Base-by-base conservation (phyloP, 2,797 vertebrate species). In the Darevskia mixta region DNA sequence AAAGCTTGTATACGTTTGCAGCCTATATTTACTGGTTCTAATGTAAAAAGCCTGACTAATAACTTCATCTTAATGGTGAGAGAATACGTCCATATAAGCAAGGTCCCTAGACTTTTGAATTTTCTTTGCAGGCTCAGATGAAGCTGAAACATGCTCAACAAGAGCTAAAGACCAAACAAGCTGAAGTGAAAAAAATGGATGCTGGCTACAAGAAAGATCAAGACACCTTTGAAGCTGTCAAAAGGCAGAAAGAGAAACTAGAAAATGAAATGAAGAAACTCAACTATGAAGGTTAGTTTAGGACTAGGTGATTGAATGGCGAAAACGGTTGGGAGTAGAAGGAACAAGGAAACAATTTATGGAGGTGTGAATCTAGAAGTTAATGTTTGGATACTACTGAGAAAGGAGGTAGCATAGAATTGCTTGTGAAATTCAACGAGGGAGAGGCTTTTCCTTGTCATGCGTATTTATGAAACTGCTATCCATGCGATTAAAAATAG, bases 171-270 rank as follows among this genome's bases (percentile, higher is more conserved):
- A 97, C 95, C 87, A 99, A 98, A 93, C 97, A 98, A 95, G 95
- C 97, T 5, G 98, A 99, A 96, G 97, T 98, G 86, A 98, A 98
- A 93, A 98, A 98, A 90, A 97, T 98, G 98, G 98, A 99, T 85
- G 85, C 93, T 58, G 97, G 98, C 38, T 99, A 99, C 94, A 98
- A 98, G 94, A 98, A 98, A 89, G 98, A 98, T 90, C 96, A 97
- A 92, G 98, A 98, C 67, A 87, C 95, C 23, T 93, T 98, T 89
- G 97, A 98, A 95, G 95, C 96, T 32, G 94, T 98, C 8, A 97
- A 88, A 91, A 97, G 95, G 91, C 95, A 87, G 91, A 98, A 96
- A 93, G 97, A 97, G 92, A 97, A 97, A 81, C 94, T 99, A 4
- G 97, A 98, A 95, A 92, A 94, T 0, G 96, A 98, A 95, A 97